These are phyloP conservation scores for Rhea pennata DNA, from an alignment of 2,113 vertebrate species.

Conservation along the genomic window DNA sequence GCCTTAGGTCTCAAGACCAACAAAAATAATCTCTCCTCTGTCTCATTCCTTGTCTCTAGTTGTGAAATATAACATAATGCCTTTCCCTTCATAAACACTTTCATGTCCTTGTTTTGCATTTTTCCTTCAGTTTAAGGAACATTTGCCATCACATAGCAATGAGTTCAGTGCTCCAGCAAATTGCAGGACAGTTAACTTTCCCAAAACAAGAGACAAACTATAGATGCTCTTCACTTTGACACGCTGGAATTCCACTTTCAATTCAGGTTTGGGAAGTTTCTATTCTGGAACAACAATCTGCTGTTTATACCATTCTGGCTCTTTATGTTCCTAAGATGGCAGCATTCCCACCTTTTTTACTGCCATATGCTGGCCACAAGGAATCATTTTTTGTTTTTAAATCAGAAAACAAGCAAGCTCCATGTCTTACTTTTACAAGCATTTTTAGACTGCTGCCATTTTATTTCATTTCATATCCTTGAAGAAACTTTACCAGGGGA, in stretches of 20 bases:
- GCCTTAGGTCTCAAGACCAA: not conserved
- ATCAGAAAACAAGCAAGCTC: not conserved
- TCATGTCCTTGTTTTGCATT: not conserved
- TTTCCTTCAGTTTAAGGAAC: not conserved
- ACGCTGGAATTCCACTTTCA: not conserved
- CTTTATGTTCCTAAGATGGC: not conserved
- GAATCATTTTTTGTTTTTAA: not conserved
- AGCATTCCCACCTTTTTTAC: not conserved
- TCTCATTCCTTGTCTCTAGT: not conserved
- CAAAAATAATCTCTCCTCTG: not conserved
- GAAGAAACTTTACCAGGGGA: slow-evolving; percentile 7
- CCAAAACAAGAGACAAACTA: slow-evolving; percentile 6
- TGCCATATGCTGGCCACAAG: not conserved
- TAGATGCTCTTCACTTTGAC: not conserved
- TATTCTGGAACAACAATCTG: not conserved
- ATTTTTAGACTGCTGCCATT: slow-evolving; percentile 46
- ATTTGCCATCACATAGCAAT: slow-evolving; percentile 1
- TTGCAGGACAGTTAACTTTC: slow-evolving; percentile 47
- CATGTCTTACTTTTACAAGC: not conserved
- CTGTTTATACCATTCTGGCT: not conserved
- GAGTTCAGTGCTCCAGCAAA: slow-evolving; percentile 42
- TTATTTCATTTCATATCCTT: not conserved
- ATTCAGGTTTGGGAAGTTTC: not conserved
- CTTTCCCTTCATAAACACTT: not conserved
- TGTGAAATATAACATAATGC: not conserved